Evolutionary conservation across 1,140 invertebrate genomes (phyloP), one percentile per base, ranked within the genome.

Genomic region (Aphelinus certus): DNA sequence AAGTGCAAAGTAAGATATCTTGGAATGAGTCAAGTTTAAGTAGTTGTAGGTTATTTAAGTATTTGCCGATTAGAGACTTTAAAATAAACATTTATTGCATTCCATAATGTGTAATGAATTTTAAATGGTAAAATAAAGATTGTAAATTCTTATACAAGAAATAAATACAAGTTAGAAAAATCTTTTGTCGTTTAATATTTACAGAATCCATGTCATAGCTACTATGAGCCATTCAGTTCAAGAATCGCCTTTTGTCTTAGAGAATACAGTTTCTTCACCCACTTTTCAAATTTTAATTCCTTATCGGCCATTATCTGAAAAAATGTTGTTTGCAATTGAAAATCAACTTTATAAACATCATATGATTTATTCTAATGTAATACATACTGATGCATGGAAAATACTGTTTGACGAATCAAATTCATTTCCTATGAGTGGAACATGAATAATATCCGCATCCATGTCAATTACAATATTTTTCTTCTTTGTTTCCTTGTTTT

Each of bases 221-320:
- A 2, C 51, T n/a, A 73, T 49, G 48, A 62, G 51, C 49, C 46
- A 75, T 71, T 60, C 26, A 70, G 65, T 65, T 76, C 75, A 56
- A 62, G 73, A 61, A 87, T 78, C 55, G 86, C 87, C 79, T 88
- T 88, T 71, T 89, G 88, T 64, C 88, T 79, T 10, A 88, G 71
- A 45, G 81, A 83, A 55, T 87, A 89, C 2, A 89, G 76, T 67
- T 89, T 89, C 68, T 88, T 89, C 2, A 88, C 86, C 88, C 88
- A 89, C 77, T 83, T 88, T 46, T 88, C 87, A 72, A 88, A 85
- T 60, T 84, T 87, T 56, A 76, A 61, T 53, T 88, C 84, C 78
- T 86, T 86, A 73, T 88, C 87, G 7, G 83, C 75, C 60, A 84
- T 80, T 77, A 89, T 87, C 88, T 89, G 71, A 68, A 81, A 83